Base-by-base conservation (phyloP, 2,113 vertebrate genomes). In the Piprites chloris region DNA sequence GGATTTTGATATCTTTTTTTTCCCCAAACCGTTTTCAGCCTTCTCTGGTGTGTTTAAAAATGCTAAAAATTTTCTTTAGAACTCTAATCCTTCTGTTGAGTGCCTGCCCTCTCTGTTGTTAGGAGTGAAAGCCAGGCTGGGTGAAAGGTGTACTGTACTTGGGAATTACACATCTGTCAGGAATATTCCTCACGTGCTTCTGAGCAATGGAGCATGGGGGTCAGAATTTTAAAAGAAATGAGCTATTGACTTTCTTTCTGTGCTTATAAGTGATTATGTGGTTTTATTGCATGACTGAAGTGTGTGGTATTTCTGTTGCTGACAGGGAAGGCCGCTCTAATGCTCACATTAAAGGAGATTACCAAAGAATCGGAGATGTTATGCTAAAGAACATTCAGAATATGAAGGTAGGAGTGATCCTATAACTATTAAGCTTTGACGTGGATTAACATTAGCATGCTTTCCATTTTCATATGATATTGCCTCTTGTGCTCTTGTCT, bases 271-370 rank as follows among this genome's bases (percentile, higher is more conserved):
- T 74, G 63, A 95, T 93, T 81, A 85, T 79, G 61, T 1, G 12
- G 26, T 76, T 95, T 90, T 85, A 83, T 87, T 90, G 61, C 71
- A 7, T 73, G 71, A 90, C 92, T 96, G 41, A 97, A 93, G 46
- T 61, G 68, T 91, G 87, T 78, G 53, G 62, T 93, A 37, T 93
- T 95, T 96, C 69, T 90, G 69, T 86, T 95, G 63, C 72, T 94
- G 65, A 85, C 97, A 99, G 99, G 99, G 99, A 99, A 98, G 99
- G 99, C 84, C 99, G 98, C 33, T 99, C 99, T 32, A 99, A 99
- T 62, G 98, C 99, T 66, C 99, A 99, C 94, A 98, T 99, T 94
- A 99, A 99, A 98, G 99, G 98, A 93, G 99, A 99, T 96, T 98
- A 98, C 98, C 99, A 99, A 98, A 99, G 98, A 97, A 99, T 99